A percentile compares a stretch with the other conserved stretches of the same genome.
Evolutionary conservation across 64 coral and sea anemone genomes (phyloP).

Genomic region (Montipora efflorescens): DNA sequence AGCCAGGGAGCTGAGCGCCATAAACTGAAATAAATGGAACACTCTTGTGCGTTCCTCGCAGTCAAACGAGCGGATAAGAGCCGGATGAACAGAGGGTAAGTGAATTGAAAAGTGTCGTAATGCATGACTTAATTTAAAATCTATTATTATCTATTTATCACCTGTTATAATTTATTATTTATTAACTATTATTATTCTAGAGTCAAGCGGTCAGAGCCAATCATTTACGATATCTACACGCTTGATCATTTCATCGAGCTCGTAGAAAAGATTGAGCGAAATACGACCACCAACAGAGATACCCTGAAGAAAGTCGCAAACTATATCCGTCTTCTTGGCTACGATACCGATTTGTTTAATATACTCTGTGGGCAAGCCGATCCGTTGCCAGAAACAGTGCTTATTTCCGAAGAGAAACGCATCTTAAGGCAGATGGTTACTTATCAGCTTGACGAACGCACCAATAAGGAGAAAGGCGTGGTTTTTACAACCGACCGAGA

Average conservation of each 20-base stretch:
- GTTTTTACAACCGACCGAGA: constrained; percentile 58
- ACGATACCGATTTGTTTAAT: constrained; percentile 49
- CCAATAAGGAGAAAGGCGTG: constrained; percentile 49
- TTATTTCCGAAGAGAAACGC: constrained; percentile 49
- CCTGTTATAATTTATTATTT: neutral
- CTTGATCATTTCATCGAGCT: constrained; percentile 72
- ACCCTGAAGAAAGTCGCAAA: constrained; percentile 28
- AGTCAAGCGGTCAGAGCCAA: neutral
- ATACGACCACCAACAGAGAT: constrained; percentile 25
- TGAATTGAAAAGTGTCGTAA: too few species aligned
- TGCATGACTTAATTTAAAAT: too few species aligned
- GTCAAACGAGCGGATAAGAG: too few species aligned
- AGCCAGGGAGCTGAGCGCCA: too few species aligned
- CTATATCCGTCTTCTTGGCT: constrained; percentile 34
- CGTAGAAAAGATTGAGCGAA: constrained; percentile 63
- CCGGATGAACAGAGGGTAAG: too few species aligned
- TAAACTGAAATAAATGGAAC: too few species aligned
- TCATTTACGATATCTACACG: constrained; percentile 60
- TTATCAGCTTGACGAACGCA: neutral
- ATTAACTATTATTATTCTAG: neutral
- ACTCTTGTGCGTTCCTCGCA: too few species aligned
- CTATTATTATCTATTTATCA: too few species aligned
- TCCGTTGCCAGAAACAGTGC: constrained; percentile 23
- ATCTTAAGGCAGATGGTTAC: constrained; percentile 66
- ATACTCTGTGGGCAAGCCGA: constrained; percentile 31